Evolutionary conservation across 30 jellyfish, hydroid and myxozoan species (phyloP).

Genomic region (Turritopsis dohrnii): DNA sequence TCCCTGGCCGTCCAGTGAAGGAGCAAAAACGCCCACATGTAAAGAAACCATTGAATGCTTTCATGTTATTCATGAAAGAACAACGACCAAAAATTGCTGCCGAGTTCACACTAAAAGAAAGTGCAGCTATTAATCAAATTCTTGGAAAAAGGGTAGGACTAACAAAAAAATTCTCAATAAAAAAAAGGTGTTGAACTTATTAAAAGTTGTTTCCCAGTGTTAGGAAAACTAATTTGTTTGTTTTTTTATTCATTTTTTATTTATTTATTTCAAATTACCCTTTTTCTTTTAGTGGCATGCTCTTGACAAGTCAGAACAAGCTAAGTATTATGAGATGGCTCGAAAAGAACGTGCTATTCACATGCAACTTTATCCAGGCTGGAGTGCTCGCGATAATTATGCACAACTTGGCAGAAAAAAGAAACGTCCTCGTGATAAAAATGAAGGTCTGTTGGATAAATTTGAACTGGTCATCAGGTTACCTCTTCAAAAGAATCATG

Average conservation of each 20-base stretch:
- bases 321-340: conserved; percentile 97
- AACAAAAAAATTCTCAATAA: too few species aligned
- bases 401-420: conserved; percentile 86
- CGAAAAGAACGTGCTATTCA: conserved; percentile 96
- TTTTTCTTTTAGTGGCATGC: conserved; percentile 89
- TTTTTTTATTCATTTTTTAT: too few species aligned
- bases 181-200: too few species aligned
- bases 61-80: conserved; percentile 97
- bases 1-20: conserved; percentile 68
- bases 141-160: conserved; percentile 87
- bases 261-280: background rate
- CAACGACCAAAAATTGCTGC: conserved; percentile 98
- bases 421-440: conserved; percentile 90
- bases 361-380: conserved; percentile 95
- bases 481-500: background rate
- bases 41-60: conserved; percentile 96
- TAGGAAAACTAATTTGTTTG: too few species aligned
- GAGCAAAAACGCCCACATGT: conserved; percentile 81
- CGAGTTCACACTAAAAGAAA: conserved; percentile 88
- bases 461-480: too few species aligned
- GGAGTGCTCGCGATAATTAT: conserved; percentile 99
- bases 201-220: too few species aligned
- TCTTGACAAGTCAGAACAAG: conserved; percentile 90
- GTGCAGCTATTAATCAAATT: conserved; percentile 96
- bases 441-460: conserved; percentile 61